Conservation (phyloP, 2,888 invertebrate species). For the Leptinotarsa juncta region DNA sequence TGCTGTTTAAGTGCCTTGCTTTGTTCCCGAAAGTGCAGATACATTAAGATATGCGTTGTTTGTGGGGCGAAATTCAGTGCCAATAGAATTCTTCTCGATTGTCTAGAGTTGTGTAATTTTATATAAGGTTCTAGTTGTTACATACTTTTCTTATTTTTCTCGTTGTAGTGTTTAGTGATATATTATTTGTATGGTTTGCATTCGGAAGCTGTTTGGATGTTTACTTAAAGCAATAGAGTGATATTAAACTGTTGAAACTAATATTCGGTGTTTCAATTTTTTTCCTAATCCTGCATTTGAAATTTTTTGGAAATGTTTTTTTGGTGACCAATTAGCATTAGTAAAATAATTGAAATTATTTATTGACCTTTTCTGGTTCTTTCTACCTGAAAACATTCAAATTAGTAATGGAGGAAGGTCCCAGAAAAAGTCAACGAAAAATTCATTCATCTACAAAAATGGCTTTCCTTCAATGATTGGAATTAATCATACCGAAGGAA, state of each 20-base stretch:
- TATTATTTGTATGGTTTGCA: constrained; percentile 37
- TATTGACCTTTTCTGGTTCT: too few relatives aligned
- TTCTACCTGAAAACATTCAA: too few relatives aligned
- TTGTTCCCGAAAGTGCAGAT: background rate
- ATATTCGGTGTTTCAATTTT: constrained; percentile 29
- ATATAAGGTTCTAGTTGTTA: constrained; percentile 43
- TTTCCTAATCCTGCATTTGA: background rate
- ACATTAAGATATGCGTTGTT: background rate
- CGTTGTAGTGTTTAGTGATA: constrained; percentile 17
- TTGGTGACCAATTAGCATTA: too few relatives aligned
- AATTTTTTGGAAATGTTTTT: background rate
- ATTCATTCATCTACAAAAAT: too few relatives aligned
- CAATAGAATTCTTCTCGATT: constrained; percentile 13
- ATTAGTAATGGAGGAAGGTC: too few relatives aligned
- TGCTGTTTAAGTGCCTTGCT: constrained; percentile 22
- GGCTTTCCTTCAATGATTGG: too few relatives aligned
- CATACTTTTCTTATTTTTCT: constrained; percentile 38
- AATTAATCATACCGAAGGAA: too few relatives aligned
- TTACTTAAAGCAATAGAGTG: constrained; percentile 42
- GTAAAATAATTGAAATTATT: too few relatives aligned
- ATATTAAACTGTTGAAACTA: constrained; percentile 45
- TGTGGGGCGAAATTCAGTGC: constrained; percentile 17
- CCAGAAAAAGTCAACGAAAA: too few relatives aligned
- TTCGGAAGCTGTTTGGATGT: constrained; percentile 29
- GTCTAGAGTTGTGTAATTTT: constrained; percentile 19